phyloP scores from a whole-genome alignment of 2,888 invertebrate genomes.

The Acleris holmiana region DNA sequence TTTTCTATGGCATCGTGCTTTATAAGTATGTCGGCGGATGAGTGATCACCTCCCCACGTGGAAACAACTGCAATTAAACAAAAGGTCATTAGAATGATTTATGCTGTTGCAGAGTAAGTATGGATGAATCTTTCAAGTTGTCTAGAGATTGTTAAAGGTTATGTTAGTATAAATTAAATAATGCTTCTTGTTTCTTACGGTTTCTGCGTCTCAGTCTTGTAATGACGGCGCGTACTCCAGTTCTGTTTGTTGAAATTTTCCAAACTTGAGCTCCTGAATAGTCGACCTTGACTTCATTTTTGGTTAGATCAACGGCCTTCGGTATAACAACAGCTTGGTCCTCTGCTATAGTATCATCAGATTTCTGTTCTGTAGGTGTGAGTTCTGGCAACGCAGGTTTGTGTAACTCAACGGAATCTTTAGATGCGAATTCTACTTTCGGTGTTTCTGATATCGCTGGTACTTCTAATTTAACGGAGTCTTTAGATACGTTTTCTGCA shows the following conservation, averaged over 20 bases:
- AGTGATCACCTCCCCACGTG: slow-evolving; percentile 87
- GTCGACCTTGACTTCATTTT: slow-evolving; percentile 73
- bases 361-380: slow-evolving; percentile 36
- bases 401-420: slow-evolving; percentile 36
- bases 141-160: not conserved
- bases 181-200: slow-evolving; percentile 53
- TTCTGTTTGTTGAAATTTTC: slow-evolving; percentile 85
- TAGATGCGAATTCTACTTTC: slow-evolving; percentile 37
- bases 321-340: slow-evolving; percentile 40
- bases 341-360: slow-evolving; percentile 39
- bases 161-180: not conserved
- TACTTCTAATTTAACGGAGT: not conserved
- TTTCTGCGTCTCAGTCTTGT: slow-evolving; percentile 66
- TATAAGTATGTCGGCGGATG: slow-evolving; percentile 89
- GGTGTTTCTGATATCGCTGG: slow-evolving; percentile 2
- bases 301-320: slow-evolving; percentile 46
- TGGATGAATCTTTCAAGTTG: slow-evolving; percentile 6
- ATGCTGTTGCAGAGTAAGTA: slow-evolving; percentile 12
- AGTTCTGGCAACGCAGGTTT: slow-evolving; percentile 41
- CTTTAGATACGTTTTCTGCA: not conserved
- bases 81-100: slow-evolving; percentile 22
- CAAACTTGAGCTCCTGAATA: slow-evolving; percentile 92
- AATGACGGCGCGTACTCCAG: slow-evolving; percentile 67
- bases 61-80: slow-evolving; percentile 80
- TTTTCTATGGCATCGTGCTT: slow-evolving; percentile 86